Evolutionary conservation across 2,797 vertebrate genomes (phyloP), one percentile per base, ranked within the genome.

Genomic region (Neoniphon sammara): DNA sequence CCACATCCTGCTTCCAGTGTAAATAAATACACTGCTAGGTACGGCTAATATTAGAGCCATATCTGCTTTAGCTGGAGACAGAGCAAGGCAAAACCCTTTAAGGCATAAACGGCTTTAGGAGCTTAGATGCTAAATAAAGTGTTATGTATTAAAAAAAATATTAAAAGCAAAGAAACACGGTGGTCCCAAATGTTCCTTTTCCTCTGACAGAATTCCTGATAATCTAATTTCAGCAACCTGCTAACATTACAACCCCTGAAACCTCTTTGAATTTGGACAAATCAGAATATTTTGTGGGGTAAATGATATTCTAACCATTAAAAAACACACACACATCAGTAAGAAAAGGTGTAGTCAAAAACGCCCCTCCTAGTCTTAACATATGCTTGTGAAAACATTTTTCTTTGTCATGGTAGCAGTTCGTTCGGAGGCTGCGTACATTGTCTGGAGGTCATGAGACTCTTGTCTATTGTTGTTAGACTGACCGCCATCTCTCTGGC

Each of bases 361-460:
- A 14, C 7, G 21, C 14, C 61, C 34, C 42, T 49, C 64, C 20
- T 0, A 70, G 58, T 47, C 18, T 27, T 64, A 50, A 57, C 50
- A 55, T 84, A 73, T 55, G 75, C 78, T 83, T 81, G 81, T 81
- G 57, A 86, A 91, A 91, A 88, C 85, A 88, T 77, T 82, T 85
- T 54, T 80, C 47, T 75, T 68, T 62, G 82, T 82, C 81, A 77
- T 69, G 67, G 65, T 59, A 64, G 78, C 85, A 44, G 79, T 71
- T 42, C 79, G 78, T 71, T 46, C 79, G 82, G 85, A 88, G 87
- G 81, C 84, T 66, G 71, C 55, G 55, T 57, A 80, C 75, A 87
- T 91, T 91, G 87, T 92, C 75, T 89, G 85, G 83, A 90, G 89
- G 87, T 88, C 88, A 89, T 87, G 81, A 82, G 88, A 91, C 78